Percentiles rank a stretch among this genome's conserved stretches.
phyloP scores from a whole-genome alignment of 2,113 vertebrate species.

The Leucopternis melanops region DNA sequence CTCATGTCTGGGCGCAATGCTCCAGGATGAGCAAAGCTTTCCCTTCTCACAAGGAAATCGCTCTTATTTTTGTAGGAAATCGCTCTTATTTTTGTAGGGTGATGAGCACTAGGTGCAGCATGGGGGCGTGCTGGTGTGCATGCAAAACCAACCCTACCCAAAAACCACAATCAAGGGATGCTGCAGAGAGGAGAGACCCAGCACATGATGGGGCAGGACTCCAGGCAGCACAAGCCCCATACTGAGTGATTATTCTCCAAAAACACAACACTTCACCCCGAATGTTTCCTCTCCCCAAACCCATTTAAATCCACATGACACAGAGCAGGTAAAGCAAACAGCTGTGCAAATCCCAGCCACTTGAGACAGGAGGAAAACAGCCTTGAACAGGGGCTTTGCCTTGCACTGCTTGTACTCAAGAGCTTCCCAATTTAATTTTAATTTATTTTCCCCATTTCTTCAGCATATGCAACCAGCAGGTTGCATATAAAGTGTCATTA shows the following conservation, averaged over 20 bases:
- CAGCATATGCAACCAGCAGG: background rate
- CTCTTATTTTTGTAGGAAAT: background rate
- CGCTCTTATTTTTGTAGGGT: fast-evolving
- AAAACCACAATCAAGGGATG: background rate
- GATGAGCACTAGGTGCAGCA: background rate
- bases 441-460: background rate
- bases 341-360: background rate
- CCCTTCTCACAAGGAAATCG: background rate
- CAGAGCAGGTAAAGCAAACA: background rate
- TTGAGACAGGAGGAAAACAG: background rate
- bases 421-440: background rate
- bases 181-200: background rate
- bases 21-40: background rate
- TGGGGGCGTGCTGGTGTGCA: fast-evolving
- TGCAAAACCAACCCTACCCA: no score
- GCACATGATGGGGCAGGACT: fast-evolving
- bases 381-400: fast-evolving
- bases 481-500: background rate
- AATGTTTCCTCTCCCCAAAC: background rate
- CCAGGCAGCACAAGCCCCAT: no score
- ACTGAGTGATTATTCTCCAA: fast-evolving
- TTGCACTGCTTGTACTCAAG: fast-evolving
- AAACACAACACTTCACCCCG: background rate
- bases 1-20: fast-evolving
- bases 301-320: background rate